Evolutionary conservation across 1,140 invertebrate species (phyloP), one percentile per base, ranked within the genome.

Genomic region (Linepithema humile): DNA sequence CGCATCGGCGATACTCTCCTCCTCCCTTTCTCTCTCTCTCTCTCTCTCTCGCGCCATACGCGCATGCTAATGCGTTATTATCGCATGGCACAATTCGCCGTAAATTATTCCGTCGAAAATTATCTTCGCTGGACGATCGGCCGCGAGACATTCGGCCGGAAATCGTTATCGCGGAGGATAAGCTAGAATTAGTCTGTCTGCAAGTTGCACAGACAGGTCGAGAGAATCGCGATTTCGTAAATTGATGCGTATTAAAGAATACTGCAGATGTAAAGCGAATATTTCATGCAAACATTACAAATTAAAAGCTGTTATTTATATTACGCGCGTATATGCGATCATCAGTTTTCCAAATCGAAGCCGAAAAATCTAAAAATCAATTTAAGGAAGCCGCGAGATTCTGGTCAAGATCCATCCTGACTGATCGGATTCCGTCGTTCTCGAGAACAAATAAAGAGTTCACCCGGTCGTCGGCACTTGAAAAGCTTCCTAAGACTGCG

Each of bases 401-500:
- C 17, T 15, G 32, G 26, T 43, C 12, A 26, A 70, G 26, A 20
- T 43, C 35, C 5, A 26, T 4, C 50, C 15, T 7, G 53, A 17
- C n/a, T 73, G 50, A 62, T 60, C 43, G 55, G 64, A 70, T 88
- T 86, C 57, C 59, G 38, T 23, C 23, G 17, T 26, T 6, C 32
- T 55, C 4, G 55, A 57, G 48, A 83, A 88, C 55, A 78, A 83
- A 87, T 85, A 82, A 88, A 82, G 89, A 89, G 53, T 90, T 73
- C 23, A 3, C 35, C 72, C 55, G 86, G 86, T 65, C 32, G 9
- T 48, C 74, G 62, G 87, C 83, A 91, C 88, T 92, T 86, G 84
- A 74, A 84, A 90, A 82, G 88, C 85, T 91, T 92, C 86, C 83
- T 87, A 88, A 91, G 85, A 82, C 86, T 35, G 62, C 48, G 50